Evolutionary conservation across 2,797 vertebrate genomes (phyloP), one percentile per base, ranked within the genome.

Genomic region (Phylloscopus collybita): DNA sequence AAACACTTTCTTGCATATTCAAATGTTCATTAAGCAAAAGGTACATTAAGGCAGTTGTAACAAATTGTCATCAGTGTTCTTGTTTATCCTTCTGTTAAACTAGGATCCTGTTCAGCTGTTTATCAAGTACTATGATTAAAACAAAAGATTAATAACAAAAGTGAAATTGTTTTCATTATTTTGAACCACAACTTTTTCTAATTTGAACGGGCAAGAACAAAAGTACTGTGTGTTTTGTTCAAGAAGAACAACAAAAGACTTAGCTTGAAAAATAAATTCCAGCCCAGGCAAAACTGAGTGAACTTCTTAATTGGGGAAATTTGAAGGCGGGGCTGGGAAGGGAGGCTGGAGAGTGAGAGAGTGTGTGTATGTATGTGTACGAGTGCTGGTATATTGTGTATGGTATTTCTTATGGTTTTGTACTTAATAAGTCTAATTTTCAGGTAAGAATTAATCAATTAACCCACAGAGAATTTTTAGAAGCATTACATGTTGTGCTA

Each of bases 1-100:
- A 97, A 97, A 93, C 51, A 92, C 75, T 94, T 94, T 87, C 94
- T 82, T 95, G 94, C 96, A 94, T 98, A 97, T 96, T 95, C 95
- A 95, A 62, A 96, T 96, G 86, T 97, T 97, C 97, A 95, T 96
- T 95, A 97, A 96, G 86, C 91, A 88, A 97, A 97, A 96, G 90
- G 89, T 95, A 81, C 96, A 96, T 97, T 96, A 97, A 97, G 96
- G 92, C 96, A 97, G 96, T 97, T 95, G 86, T 97, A 95, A 97
- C 95, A 91, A 96, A 88, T 92, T 95, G 88, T 96, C 94, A 92
- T 96, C 92, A 92, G 90, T 96, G 91, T 92, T 96, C 90, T 97
- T 93, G 78, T 95, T 96, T 96, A 96, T 92, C 92, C 73, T 97
- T 97, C 91, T 96, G 90, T 97, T 97, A 95, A 97, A 93, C 95